Percentiles rank a stretch among this genome's conserved stretches.
Evolutionary conservation across 2,797 vertebrate species (phyloP).

Genomic region (Phrynocephalus vlangalii): DNA sequence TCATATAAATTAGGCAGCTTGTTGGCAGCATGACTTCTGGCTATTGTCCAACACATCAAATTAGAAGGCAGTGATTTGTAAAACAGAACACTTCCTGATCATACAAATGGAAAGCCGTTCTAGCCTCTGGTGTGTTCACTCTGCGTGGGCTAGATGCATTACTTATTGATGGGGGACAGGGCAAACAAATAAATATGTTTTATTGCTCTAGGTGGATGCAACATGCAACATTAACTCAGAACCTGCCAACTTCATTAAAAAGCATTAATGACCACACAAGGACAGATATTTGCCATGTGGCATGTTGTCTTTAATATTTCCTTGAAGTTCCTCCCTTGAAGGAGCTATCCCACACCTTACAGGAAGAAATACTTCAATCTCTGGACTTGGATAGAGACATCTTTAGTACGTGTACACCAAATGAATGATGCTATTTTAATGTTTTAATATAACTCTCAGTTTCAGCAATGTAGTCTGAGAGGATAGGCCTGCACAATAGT

Average conservation of each 20-base stretch:
- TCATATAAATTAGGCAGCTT: slow-evolving; percentile 43
- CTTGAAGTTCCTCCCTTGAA: slow-evolving; percentile 11
- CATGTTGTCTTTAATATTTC: slow-evolving; percentile 29
- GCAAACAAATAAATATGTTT: slow-evolving; percentile 30
- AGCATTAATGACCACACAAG: slow-evolving; percentile 36
- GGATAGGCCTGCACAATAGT: not conserved
- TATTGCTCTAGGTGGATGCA: slow-evolving; percentile 38
- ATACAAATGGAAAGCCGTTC: slow-evolving; percentile 15
- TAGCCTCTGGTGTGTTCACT: slow-evolving; percentile 7
- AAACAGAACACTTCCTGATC: slow-evolving; percentile 25
- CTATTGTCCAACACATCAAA: slow-evolving; percentile 47
- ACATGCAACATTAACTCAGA: slow-evolving; percentile 37
- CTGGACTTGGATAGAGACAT: not conserved
- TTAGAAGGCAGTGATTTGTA: slow-evolving; percentile 42
- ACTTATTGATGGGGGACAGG: slow-evolving; percentile 36
- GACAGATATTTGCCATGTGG: not conserved
- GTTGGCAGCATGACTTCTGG: slow-evolving; percentile 45
- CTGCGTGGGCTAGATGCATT: not conserved
- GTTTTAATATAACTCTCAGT: not conserved
- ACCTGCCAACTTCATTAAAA: slow-evolving; percentile 35
- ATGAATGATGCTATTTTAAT: not conserved
- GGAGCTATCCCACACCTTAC: not conserved
- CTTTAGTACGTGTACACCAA: not conserved
- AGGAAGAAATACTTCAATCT: not conserved
- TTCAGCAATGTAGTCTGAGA: not conserved